phyloP scores from a whole-genome alignment of 2,797 vertebrate species.

The Podarcis siculus region DNA sequence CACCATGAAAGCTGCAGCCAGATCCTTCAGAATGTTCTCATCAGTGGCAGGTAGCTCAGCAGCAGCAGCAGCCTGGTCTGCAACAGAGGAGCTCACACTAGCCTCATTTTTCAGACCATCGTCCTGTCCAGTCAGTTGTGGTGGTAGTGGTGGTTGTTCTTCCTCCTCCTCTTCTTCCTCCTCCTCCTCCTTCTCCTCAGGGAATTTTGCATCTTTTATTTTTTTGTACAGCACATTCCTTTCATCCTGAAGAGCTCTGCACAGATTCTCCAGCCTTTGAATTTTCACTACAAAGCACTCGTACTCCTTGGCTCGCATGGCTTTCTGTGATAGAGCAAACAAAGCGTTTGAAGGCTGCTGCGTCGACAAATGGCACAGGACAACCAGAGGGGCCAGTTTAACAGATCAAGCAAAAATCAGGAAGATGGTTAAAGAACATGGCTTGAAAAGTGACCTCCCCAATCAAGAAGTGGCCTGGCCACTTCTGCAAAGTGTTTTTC shows the following conservation, averaged over 20 bases:
- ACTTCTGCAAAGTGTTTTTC: neutral
- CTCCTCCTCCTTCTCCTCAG: constrained; percentile 43
- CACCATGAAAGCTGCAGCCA: constrained; percentile 80
- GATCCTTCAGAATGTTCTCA: constrained; percentile 80
- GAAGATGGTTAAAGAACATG: neutral
- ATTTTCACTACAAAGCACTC: constrained; percentile 92
- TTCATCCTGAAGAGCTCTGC: constrained; percentile 91
- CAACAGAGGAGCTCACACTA: neutral
- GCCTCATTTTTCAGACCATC: constrained; percentile 37
- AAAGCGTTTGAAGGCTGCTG: constrained; percentile 29
- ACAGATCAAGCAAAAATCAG: neutral
- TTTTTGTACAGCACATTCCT: constrained; percentile 89
- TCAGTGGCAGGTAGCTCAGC: constrained; percentile 68
- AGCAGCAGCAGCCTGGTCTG: constrained; percentile 21
- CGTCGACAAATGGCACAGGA: neutral
- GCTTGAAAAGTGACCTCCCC: neutral
- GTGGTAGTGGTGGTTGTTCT: constrained; percentile 28
- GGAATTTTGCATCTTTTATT: constrained; percentile 87
- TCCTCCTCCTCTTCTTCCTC: constrained; percentile 58
- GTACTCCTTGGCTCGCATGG: constrained; percentile 88
- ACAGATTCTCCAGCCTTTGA: constrained; percentile 90
- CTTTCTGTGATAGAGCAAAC: constrained; percentile 81
- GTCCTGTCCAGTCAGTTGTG: constrained; percentile 1
- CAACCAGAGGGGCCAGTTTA: neutral
- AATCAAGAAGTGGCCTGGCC: neutral